A percentile compares a stretch with the other conserved stretches of the same genome.
These are phyloP conservation scores for Tetraneura akinire DNA, from an alignment of 1,140 invertebrate genomes.

Conservation along the genomic window DNA sequence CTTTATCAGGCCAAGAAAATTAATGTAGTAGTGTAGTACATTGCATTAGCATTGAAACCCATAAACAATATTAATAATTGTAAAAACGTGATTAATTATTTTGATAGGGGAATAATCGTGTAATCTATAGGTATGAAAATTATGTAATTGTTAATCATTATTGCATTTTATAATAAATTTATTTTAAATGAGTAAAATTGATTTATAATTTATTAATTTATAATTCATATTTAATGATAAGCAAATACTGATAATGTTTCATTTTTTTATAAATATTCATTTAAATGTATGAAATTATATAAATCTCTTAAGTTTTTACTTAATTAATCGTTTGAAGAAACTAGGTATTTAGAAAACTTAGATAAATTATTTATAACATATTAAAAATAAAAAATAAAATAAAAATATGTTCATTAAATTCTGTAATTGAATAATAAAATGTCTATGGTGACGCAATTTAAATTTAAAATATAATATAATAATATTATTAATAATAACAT, in stretches of 20 bases:
- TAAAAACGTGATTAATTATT: slow-evolving; percentile 27
- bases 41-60: not conserved
- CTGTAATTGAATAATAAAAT: too few species aligned
- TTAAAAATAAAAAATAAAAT: too few species aligned
- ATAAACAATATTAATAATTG: slow-evolving; percentile 8
- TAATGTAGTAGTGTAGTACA: not conserved
- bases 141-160: not conserved
- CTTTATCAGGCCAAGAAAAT: not conserved
- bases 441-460: too few species aligned
- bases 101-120: not conserved
- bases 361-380: too few species aligned
- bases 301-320: too few species aligned
- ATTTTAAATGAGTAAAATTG: not conserved
- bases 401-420: too few species aligned
- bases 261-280: too few species aligned
- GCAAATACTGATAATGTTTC: not conserved
- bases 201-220: not conserved
- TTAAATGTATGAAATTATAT: too few species aligned
- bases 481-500: too few species aligned
- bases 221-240: not conserved
- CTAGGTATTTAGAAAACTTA: too few species aligned
- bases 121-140: not conserved
- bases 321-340: too few species aligned
- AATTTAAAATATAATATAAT: too few species aligned
- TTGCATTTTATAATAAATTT: not conserved